Base-by-base conservation (phyloP, 2,113 vertebrate genomes). In the Centrocercus urophasianus region DNA sequence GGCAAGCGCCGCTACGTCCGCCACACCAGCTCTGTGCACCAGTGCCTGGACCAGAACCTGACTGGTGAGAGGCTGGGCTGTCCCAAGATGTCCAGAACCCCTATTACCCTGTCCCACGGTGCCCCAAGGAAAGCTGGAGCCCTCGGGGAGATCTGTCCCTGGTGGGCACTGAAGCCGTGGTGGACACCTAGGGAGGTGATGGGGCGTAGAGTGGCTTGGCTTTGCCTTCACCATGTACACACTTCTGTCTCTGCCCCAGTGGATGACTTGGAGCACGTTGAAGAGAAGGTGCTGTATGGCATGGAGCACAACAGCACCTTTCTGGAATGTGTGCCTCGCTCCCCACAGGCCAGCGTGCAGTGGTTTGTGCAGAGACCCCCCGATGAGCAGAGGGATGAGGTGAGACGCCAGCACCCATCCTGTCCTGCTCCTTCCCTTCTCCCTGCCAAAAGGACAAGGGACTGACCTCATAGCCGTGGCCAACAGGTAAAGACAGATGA, bases 231-330 rank as follows among this genome's bases (percentile, higher is more conserved):
- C 27, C 2, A 0, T 21, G 7, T 90, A 18, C 52, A 40, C 0
- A 0, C 57, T 45, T 42, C 66, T 89, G 42, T 24, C 36, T 65
- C 83, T 17, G 25, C 66, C 63, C 12, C 94, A 98, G 98, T 97
- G 89, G 98, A 98, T 38, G 98, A 98, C 32, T 83, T 97, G 12
- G 98, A 98, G 66, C 88, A 69, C 1, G 45, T 82, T 20, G 98
- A 98, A 75, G 97, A 98, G 92, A 97, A 95, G 81, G 96, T 98
- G 34, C 98, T 99, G 32, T 99, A 98, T 0, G 99, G 98, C 48
- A 98, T 98, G 0, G 99, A 99, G 95, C 97, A 99, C 97, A 99
- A 99, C 96, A 99, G 99, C 97, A 99, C 99, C 64, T 99, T 99
- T 96, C 97, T 99, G 86, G 99, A 99, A 96, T 99, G 99, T 11